phyloP scores from a whole-genome alignment of 2,888 invertebrate species.

The Drosophila recens region DNA sequence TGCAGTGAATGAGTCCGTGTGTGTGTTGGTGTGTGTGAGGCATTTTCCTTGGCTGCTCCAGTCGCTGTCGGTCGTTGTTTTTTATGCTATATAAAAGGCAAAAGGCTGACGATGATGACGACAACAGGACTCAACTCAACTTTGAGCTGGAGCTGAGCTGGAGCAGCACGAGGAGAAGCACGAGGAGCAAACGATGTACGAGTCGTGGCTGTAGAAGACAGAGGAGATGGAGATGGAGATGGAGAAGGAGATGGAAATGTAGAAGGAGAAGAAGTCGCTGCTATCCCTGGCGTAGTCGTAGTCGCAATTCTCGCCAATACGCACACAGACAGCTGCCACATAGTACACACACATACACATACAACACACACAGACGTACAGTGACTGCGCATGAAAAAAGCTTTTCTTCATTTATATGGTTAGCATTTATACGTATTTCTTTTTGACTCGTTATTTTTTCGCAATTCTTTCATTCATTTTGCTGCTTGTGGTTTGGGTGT shows the following conservation, averaged over 20 bases:
- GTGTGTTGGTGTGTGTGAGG: slow-evolving; percentile 34
- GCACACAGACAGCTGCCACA: slow-evolving; percentile 78
- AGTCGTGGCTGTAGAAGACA: slow-evolving; percentile 8
- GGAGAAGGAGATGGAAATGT: neutral
- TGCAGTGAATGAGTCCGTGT: slow-evolving; percentile 24
- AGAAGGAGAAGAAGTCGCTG: slow-evolving; percentile 29
- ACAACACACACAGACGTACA: slow-evolving; percentile 1
- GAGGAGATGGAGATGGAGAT: neutral
- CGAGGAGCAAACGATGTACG: neutral
- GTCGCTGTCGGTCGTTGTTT: slow-evolving; percentile 56
- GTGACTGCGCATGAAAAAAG: slow-evolving; percentile 61
- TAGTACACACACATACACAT: slow-evolving; percentile 47
- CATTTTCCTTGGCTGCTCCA: slow-evolving; percentile 61
- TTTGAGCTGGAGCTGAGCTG: slow-evolving; percentile 40
- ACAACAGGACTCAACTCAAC: slow-evolving; percentile 49
- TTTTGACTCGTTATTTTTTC: slow-evolving; percentile 7
- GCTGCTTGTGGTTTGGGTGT: slow-evolving; percentile 5
- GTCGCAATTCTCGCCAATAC: slow-evolving; percentile 71
- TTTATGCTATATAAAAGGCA: slow-evolving; percentile 50
- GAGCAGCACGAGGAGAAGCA: slow-evolving; percentile 15
- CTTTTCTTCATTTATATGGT: slow-evolving; percentile 48
- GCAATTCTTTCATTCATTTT: slow-evolving; percentile 31
- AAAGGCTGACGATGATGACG: slow-evolving; percentile 45
- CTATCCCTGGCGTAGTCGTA: slow-evolving; percentile 22
- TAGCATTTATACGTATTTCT: slow-evolving; percentile 30